phyloP scores from a whole-genome alignment of 2,797 vertebrate species.

The Rhodeus uyekii region DNA sequence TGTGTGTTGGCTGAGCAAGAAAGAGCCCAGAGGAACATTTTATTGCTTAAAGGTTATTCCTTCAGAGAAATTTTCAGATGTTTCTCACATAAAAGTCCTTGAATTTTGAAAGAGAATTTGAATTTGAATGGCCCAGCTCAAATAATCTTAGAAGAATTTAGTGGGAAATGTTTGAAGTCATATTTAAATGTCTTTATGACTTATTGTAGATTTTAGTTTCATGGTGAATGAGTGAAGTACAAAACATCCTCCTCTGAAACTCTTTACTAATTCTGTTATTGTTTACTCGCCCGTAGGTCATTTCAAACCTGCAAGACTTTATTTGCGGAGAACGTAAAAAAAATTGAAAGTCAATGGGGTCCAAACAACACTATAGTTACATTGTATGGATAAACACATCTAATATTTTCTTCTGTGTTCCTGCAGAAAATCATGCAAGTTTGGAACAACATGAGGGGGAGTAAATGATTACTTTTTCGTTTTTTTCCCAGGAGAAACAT shows the following conservation, averaged over 20 bases:
- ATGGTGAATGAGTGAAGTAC: background rate
- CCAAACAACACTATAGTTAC: background rate
- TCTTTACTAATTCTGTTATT: background rate
- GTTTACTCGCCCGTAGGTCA: background rate
- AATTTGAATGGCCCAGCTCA: no score
- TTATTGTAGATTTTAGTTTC: no score
- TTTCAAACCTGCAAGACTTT: background rate
- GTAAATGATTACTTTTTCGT: background rate
- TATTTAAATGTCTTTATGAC: no score
- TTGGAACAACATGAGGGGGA: background rate
- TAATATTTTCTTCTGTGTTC: background rate
- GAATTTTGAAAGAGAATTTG: background rate
- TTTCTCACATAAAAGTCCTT: background rate
- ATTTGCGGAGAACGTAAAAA: background rate
- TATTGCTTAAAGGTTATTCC: background rate
- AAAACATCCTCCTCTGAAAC: background rate
- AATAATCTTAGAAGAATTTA: no score
- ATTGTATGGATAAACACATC: background rate
- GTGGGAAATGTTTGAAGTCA: no score
- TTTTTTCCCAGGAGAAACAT: background rate
- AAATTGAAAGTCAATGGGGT: background rate
- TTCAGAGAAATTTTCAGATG: background rate
- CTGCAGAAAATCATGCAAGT: background rate
- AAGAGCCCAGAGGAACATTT: conserved; percentile 15
- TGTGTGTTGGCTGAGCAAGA: conserved; percentile 33